These are phyloP conservation scores for Drosophila siamana DNA, from an alignment of 2,888 invertebrate genomes.

Conservation along the genomic window DNA sequence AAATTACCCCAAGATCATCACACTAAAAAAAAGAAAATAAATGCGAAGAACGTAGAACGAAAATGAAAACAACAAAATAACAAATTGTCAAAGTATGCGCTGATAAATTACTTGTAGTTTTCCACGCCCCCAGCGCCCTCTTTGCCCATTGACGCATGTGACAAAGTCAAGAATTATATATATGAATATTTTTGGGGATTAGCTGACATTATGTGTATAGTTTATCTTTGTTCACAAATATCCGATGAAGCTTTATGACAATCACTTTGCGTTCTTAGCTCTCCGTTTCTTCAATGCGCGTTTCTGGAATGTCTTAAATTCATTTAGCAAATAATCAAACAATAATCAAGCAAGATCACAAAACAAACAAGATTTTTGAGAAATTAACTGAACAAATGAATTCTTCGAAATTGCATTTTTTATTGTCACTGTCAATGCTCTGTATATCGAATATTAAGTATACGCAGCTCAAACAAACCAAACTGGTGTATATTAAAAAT, in stretches of 20 bases:
- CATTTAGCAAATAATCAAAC: neutral
- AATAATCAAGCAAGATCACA: no score
- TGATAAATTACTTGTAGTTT: slow-evolving; percentile 50
- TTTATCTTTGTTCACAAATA: slow-evolving; percentile 16
- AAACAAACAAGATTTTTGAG: no score
- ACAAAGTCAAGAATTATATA: slow-evolving; percentile 30
- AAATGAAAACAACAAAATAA: slow-evolving; percentile 32
- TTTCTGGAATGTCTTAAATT: no score
- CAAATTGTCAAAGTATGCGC: slow-evolving; percentile 58
- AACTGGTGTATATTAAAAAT: neutral
- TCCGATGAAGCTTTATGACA: slow-evolving; percentile 14
- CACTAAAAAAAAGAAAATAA: slow-evolving; percentile 14
- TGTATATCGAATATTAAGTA: neutral
- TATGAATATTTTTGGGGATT: slow-evolving; percentile 3
- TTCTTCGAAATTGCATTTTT: no score
- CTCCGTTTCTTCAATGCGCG: no score
- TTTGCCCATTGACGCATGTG: slow-evolving; percentile 34
- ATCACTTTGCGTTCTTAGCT: neutral
- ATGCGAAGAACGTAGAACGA: neutral
- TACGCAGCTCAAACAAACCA: neutral
- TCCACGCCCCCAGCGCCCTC: neutral
- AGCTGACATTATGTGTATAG: slow-evolving; percentile 4
- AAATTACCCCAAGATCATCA: slow-evolving; percentile 65
- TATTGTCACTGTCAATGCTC: no score
- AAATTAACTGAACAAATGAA: no score